Percentiles rank a stretch among this genome's conserved stretches.
phyloP scores from a whole-genome alignment of 2,888 invertebrate genomes.

The Copidosoma aretas region DNA sequence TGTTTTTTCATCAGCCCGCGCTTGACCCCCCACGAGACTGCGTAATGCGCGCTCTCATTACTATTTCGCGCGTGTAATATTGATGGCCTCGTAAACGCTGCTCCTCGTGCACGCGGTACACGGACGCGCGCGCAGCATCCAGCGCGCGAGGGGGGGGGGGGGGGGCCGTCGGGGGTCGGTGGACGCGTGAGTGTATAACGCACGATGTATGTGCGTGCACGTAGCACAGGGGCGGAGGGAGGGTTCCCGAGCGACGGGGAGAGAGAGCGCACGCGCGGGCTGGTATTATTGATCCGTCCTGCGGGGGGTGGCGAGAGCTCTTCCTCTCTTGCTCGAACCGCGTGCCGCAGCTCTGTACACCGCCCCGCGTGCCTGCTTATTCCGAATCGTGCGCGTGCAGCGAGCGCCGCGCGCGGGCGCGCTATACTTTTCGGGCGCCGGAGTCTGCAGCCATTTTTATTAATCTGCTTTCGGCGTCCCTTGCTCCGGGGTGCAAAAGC shows the following conservation, averaged over 20 bases:
- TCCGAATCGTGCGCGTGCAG: no score
- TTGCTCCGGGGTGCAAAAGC: no score
- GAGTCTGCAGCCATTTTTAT: no score
- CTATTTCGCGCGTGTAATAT: conserved; percentile 62
- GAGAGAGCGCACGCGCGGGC: conserved; percentile 43
- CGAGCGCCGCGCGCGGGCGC: no score
- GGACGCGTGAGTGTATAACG: no score
- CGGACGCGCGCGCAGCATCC: conserved; percentile 41
- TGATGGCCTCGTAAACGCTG: conserved; percentile 61
- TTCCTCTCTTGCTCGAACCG: conserved; percentile 43
- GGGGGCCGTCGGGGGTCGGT: conserved; percentile 40
- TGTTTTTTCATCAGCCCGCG: conserved; percentile 21
- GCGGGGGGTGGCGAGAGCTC: conserved; percentile 40
- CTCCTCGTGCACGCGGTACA: conserved; percentile 49
- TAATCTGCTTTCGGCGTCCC: no score
- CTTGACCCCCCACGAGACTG: conserved; percentile 19
- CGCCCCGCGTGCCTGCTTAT: background rate
- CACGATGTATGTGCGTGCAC: no score
- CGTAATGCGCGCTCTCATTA: conserved; percentile 51
- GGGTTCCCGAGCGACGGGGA: conserved; percentile 55
- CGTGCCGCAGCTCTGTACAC: conserved; percentile 50
- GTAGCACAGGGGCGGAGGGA: no score
- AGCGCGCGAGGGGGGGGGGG: conserved; percentile 42
- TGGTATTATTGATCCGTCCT: conserved; percentile 61
- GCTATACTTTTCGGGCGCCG: no score